These are phyloP conservation scores for Amphilophus citrinellus DNA, from an alignment of 2,113 vertebrate species.

Conservation along the genomic window DNA sequence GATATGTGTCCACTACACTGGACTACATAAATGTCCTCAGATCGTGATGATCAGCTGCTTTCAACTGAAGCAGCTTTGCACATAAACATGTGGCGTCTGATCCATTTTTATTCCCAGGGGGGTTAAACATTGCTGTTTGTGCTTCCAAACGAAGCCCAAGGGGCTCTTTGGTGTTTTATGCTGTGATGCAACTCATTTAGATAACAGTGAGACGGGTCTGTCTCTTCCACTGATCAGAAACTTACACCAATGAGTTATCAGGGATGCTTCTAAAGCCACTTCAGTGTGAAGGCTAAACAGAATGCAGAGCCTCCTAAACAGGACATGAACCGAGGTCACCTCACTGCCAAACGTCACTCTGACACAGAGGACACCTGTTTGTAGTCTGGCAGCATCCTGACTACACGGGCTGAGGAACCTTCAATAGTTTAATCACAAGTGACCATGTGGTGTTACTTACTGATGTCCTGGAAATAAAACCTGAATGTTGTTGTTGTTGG, in stretches of 20 bases:
- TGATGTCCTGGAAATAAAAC: background rate
- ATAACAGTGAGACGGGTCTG: background rate
- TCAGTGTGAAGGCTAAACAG: background rate
- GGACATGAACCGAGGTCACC: too few relatives aligned
- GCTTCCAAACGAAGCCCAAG: background rate
- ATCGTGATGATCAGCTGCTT: background rate
- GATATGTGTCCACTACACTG: background rate
- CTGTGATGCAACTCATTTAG: background rate
- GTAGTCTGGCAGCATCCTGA: too few relatives aligned
- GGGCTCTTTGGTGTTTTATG: background rate
- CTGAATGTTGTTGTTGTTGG: background rate
- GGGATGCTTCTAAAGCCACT: background rate
- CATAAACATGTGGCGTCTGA: background rate
- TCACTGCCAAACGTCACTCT: too few relatives aligned
- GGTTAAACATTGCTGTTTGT: background rate
- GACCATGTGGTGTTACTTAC: background rate
- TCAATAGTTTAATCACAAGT: background rate
- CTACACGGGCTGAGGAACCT: too few relatives aligned
- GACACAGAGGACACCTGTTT: too few relatives aligned
- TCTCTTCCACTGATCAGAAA: background rate
- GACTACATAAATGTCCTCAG: background rate
- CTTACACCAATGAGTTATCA: background rate
- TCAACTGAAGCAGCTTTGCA: background rate
- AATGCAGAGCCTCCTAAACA: too few relatives aligned
- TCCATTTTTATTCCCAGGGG: background rate